Conservation (phyloP, 2,888 invertebrate species). For the Didymodactylos carnosus region DNA sequence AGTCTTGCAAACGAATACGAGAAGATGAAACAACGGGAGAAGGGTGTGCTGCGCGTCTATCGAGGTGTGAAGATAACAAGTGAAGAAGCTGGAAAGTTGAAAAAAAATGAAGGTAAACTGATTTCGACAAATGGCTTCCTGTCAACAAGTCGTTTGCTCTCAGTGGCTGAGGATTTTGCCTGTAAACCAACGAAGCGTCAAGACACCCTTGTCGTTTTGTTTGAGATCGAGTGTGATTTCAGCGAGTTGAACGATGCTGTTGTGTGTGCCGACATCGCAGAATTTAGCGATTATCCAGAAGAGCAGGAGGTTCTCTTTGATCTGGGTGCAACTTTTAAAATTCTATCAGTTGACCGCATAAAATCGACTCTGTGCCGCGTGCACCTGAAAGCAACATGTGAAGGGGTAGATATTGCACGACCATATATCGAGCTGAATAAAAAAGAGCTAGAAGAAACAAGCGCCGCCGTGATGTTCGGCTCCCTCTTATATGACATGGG, state of each 20-base stretch:
- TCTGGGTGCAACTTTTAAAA: neutral
- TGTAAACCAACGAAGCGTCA: too few species aligned
- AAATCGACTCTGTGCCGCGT: too few species aligned
- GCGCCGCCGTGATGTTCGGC: neutral
- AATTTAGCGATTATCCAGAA: neutral
- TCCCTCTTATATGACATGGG: neutral
- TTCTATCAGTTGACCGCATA: neutral
- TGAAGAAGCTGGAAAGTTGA: neutral
- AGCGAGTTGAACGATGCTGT: neutral
- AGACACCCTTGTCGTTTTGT: neutral
- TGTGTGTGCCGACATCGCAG: neutral
- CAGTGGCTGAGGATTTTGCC: too few species aligned
- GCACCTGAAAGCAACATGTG: too few species aligned
- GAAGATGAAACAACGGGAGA: neutral
- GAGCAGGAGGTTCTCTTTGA: neutral
- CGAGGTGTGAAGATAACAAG: neutral
- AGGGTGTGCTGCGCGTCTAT: neutral
- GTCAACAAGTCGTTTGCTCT: neutral
- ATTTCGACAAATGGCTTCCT: neutral
- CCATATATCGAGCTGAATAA: too few species aligned
- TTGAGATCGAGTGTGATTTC: neutral
- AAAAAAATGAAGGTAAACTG: neutral
- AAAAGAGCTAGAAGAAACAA: too few species aligned
- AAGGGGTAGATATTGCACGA: neutral
- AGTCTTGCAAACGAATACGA: neutral